Evolutionary conservation across 2,113 vertebrate genomes (phyloP), one percentile per base, ranked within the genome.

Genomic region (Semnopithecus entellus): DNA sequence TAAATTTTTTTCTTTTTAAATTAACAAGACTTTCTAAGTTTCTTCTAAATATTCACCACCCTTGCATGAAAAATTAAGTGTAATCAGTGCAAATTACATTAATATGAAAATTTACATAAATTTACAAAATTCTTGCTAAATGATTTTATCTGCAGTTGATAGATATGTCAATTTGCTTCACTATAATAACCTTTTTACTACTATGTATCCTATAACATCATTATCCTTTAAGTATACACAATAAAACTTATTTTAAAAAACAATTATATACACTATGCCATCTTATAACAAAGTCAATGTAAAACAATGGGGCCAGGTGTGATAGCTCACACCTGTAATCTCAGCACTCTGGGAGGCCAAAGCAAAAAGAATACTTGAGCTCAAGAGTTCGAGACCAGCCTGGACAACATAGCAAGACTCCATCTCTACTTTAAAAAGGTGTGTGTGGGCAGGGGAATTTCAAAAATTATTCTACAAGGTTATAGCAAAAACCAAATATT

Each of bases 31-130:
- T 13, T 83, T 88, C 55, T 57, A 72, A 48, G 35, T n/a, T 91
- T 35, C 52, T 81, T 80, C 25, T 30, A 88, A 90, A 81, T 59
- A 79, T 48, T 30, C 32, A n/a, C 5, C 32, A 30, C 6, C 32
- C 35, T 57, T 90, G 8, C n/a, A 61, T 59, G 20, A 95, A 84
- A 87, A 95, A 50, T 43, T 85, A 59, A 23, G 6, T 82, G 1
- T 55, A 48, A 91, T 27, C 12, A 14, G 2, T 72, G 23, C 61
- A 84, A 90, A 81, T 13, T 85, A 12, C 45, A 50, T 59, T 32
- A 70, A 50, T 76, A 90, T 90, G 75, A 66, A 95, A 92, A 84
- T 72, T 88, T 30, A 68, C 12, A 94, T 52, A 50, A 4, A 92
- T 32, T 55, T 52, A 52, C 11, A 23, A 9, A 13, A 66, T 27